Evolutionary conservation across 2,113 vertebrate genomes (phyloP), one percentile per base, ranked within the genome.

Genomic region (Ammodytes marinus): DNA sequence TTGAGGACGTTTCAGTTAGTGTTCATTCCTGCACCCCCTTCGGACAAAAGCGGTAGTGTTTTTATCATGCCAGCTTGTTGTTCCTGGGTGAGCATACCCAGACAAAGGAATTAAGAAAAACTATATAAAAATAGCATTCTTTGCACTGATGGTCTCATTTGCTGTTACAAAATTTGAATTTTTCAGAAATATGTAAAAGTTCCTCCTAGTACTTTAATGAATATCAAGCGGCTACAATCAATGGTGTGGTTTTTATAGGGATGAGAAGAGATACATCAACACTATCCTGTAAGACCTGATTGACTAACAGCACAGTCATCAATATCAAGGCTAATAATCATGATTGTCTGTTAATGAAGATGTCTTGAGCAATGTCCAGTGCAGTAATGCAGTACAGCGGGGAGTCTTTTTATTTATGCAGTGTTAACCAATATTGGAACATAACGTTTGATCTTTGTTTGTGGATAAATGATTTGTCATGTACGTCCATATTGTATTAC

Each of bases 141-240:
- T 27, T 27, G 27, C 27, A 27, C 27, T 27, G 27, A 27, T 27
- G 27, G 27, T 27, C 27, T 27, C 27, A 27, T 27, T 27, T 27
- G 27, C 27, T 27, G 27, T 27, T 27, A 27, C 27, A 27, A n/a
- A n/a, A n/a, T n/a, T n/a, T n/a, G n/a, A n/a, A 27, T 27, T 27
- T 27, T 27, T 27, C 27, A 27, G 27, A 27, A 27, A 27, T 27
- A 27, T 27, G 27, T 27, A 27, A 27, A 27, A 27, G 27, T 27
- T 27, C 27, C 27, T 27, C 27, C 27, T 27, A 27, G 27, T 27
- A 27, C 27, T 83, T 66, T 84, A 89, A 92, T 90, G 79, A 86
- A 88, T 82, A 77, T 79, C 83, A 85, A 90, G 73, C 83, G 80
- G 86, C 77, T 79, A n/a, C 64, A 86, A 92, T 93, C 86, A 81